phyloP scores from a whole-genome alignment of 2,797 vertebrate genomes.

The Gastrophryne carolinensis region DNA sequence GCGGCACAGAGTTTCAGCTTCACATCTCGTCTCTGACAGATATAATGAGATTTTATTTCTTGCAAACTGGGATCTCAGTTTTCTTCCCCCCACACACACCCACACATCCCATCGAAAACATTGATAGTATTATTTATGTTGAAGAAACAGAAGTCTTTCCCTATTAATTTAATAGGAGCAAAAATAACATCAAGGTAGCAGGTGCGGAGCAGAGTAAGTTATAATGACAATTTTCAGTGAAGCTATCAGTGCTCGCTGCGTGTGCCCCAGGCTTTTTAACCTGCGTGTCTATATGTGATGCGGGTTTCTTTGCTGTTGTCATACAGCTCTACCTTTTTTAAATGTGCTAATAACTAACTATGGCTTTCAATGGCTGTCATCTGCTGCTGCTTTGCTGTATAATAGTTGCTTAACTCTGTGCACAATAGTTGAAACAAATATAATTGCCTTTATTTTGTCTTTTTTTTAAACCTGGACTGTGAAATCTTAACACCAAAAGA shows the following conservation, averaged over 20 bases:
- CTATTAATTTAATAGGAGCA: constrained; percentile 19
- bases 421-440: neutral
- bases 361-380: neutral
- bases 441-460: neutral
- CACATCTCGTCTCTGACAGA: constrained; percentile 17
- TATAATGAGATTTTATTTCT: constrained; percentile 36
- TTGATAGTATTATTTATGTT: constrained; percentile 7
- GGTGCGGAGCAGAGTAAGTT: constrained; percentile 12
- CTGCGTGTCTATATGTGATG: neutral
- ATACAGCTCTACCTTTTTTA: neutral
- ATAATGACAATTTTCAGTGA: constrained; percentile 3
- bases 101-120: constrained; percentile 12
- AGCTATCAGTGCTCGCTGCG: neutral
- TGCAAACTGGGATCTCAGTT: constrained; percentile 13
- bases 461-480: neutral
- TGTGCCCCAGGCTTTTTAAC: neutral
- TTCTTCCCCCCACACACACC: neutral
- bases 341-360: neutral
- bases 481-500: too few species aligned
- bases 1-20: constrained; percentile 14
- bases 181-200: constrained; percentile 15
- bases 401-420: neutral
- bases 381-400: neutral
- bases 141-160: neutral
- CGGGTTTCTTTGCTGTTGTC: neutral